These are phyloP conservation scores for Acleris laterana DNA, from an alignment of 2,888 invertebrate species.

Conservation along the genomic window DNA sequence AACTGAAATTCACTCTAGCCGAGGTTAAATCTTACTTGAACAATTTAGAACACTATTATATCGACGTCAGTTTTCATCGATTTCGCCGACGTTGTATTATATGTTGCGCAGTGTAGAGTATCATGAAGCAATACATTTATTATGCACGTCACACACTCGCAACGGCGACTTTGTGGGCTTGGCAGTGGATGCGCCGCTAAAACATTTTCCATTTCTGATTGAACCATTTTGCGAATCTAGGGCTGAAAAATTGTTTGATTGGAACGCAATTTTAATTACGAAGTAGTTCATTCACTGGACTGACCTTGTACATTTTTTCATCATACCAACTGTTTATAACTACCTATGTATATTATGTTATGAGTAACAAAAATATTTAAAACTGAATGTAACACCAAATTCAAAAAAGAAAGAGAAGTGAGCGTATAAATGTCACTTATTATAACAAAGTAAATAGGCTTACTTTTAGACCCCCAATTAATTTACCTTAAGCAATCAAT, in stretches of 20 bases:
- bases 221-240: neutral
- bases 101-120: slow-evolving; percentile 15
- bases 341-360: too few relatives aligned
- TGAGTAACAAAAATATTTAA: too few relatives aligned
- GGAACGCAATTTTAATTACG: neutral
- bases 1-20: slow-evolving; percentile 49
- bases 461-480: slow-evolving; percentile 15
- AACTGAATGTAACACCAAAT: too few relatives aligned
- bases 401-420: too few relatives aligned
- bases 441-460: slow-evolving; percentile 9
- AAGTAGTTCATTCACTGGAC: neutral
- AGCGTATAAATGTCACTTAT: too few relatives aligned
- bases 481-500: slow-evolving; percentile 21
- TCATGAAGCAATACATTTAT: slow-evolving; percentile 23
- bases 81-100: slow-evolving; percentile 10
- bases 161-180: slow-evolving; percentile 24
- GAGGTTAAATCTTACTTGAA: slow-evolving; percentile 48
- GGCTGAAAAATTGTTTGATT: neutral
- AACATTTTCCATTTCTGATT: slow-evolving; percentile 25
- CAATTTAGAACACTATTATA: slow-evolving; percentile 37
- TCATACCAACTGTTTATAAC: too few relatives aligned
- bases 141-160: slow-evolving; percentile 29
- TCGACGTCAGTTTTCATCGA: slow-evolving; percentile 13
- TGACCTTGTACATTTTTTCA: neutral
- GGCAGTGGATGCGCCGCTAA: slow-evolving; percentile 1